A percentile compares a stretch with the other conserved stretches of the same genome.
Conservation (phyloP, 2,797 vertebrate genomes). For the Hirundo rustica region DNA sequence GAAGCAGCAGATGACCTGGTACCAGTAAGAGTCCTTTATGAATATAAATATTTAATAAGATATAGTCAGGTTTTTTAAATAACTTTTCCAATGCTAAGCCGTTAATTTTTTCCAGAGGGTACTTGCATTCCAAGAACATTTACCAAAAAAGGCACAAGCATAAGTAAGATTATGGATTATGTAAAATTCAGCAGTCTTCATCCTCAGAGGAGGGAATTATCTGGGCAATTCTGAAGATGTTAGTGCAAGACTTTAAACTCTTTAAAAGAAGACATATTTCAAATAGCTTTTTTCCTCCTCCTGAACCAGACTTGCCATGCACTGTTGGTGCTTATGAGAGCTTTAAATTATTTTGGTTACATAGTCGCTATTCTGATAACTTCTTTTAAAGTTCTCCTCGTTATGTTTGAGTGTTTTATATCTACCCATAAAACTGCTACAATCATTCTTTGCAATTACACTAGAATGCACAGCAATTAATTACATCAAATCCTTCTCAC, state of each 20-base stretch:
- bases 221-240: neutral
- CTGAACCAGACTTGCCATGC: neutral
- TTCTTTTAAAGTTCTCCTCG: neutral
- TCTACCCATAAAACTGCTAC: neutral
- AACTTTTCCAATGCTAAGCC: neutral
- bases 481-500: neutral
- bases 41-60: neutral
- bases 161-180: neutral
- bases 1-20: neutral
- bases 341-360: slow-evolving; percentile 12
- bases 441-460: neutral
- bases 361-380: neutral
- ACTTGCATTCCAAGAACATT: neutral
- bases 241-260: neutral
- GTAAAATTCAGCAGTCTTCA: neutral
- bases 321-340: neutral
- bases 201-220: neutral
- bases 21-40: neutral
- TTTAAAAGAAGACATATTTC: neutral
- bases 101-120: neutral
- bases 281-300: neutral
- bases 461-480: neutral
- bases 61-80: neutral
- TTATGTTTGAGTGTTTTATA: neutral
- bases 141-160: neutral